Evolutionary conservation across 2,797 vertebrate species (phyloP), one percentile per base, ranked within the genome.

Genomic region (Nannoperca obscura): DNA sequence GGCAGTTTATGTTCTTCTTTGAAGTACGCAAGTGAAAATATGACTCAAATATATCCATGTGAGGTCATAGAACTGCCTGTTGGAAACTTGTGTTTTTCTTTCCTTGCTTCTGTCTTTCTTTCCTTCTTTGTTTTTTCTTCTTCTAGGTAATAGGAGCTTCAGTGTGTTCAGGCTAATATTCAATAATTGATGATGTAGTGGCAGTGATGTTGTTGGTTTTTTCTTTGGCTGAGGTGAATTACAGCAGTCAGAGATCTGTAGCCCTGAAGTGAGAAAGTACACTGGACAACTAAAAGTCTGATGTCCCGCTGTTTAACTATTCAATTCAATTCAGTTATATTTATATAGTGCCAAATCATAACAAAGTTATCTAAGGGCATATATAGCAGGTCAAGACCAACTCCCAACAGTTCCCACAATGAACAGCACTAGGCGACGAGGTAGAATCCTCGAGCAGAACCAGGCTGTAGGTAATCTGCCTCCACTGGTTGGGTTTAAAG

Each of bases 111-210:
- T n/a, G 38, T 49, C 40, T 64, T 38, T 71, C 40, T 34, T 34
- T 34, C 7, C 3, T 52, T 54, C 32, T 61, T 5, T 69, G 6
- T n/a, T 46, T 49, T 34, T 64, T 27, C n/a, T 38, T 71, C 36
- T 52, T 58, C 32, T 61, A 50, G 47, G 63, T 60, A 44, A 47
- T 36, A 54, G 63, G 50, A 74, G 67, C 75, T 47, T 75, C 50
- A 5, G 5, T 74, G 46, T 68, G 74, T 81, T 75, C 44, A 68
- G 80, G 13, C 34, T 53, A 38, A 38, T 27, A 61, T 70, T 81
- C 66, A 80, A 34, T 84, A 74, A 85, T 85, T 80, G 57, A 87
- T 80, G 74, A 34, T 49, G 27, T 53, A n/a, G 40, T 27, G 4
- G 55, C 57, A 52, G 54, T 15, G 70, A 44, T 71, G 71, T 44